Conservation (phyloP, 2,888 invertebrate species). For the Scotopteryx bipunctaria region DNA sequence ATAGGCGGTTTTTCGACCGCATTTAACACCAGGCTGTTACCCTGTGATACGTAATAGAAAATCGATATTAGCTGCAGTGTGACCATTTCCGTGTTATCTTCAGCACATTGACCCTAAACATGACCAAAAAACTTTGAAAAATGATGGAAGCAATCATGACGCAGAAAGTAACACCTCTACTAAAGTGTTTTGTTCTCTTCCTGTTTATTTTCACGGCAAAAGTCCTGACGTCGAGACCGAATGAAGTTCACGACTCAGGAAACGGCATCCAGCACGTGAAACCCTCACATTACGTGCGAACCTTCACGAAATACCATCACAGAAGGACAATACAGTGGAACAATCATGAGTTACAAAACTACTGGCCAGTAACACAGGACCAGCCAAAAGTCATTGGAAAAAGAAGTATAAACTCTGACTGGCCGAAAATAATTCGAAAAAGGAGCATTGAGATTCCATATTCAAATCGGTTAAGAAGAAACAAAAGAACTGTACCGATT, state of each 20-base stretch:
- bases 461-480: slow-evolving; percentile 43
- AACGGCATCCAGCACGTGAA: slow-evolving; percentile 69
- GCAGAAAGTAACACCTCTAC: slow-evolving; percentile 67
- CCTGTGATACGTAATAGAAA: slow-evolving; percentile 47
- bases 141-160: slow-evolving; percentile 68
- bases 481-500: slow-evolving; percentile 58
- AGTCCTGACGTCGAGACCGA: slow-evolving; percentile 72
- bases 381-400: slow-evolving; percentile 57
- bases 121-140: slow-evolving; percentile 19
- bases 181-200: slow-evolving; percentile 76
- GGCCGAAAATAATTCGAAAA: slow-evolving; percentile 25
- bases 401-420: slow-evolving; percentile 49
- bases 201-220: slow-evolving; percentile 78
- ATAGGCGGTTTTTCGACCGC: slow-evolving; percentile 11
- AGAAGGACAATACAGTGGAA: slow-evolving; percentile 72
- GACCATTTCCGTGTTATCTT: slow-evolving; percentile 54
- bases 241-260: slow-evolving; percentile 62
- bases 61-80: slow-evolving; percentile 69
- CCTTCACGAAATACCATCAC: slow-evolving; percentile 77
- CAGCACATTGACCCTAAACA: slow-evolving; percentile 22
- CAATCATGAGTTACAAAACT: slow-evolving; percentile 55
- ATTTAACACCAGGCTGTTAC: slow-evolving; percentile 13
- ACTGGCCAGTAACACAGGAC: slow-evolving; percentile 55
- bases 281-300: slow-evolving; percentile 71
- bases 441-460: slow-evolving; percentile 21